Percentiles rank a stretch among this genome's conserved stretches.
Conservation (phyloP, 2,113 vertebrate species). For the Misgurnus mizolepis region DNA sequence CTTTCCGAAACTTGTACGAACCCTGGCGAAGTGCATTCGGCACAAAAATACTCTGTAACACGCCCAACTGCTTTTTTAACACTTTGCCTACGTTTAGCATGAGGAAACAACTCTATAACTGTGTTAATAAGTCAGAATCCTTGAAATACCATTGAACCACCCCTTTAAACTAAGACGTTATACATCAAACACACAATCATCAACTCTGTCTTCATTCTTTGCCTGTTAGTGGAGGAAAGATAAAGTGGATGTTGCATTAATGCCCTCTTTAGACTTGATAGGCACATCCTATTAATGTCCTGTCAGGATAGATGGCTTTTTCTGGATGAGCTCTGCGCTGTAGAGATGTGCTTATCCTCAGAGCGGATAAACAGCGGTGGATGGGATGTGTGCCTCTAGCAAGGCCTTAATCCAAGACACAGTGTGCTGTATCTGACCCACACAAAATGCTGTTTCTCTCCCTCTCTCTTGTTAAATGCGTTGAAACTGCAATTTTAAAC, state of each 20-base stretch:
- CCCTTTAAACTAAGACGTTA: background rate
- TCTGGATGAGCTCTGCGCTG: slow-evolving; percentile 21
- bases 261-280: slow-evolving; percentile 29
- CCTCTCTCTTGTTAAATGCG: too few species aligned
- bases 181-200: background rate
- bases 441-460: background rate
- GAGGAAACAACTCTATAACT: too few species aligned
- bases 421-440: slow-evolving; percentile 1
- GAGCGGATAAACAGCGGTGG: slow-evolving; percentile 21
- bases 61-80: too few species aligned
- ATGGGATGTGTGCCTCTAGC: slow-evolving; percentile 1
- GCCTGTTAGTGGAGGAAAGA: background rate
- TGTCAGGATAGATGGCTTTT: slow-evolving; percentile 45
- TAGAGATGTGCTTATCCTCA: slow-evolving; percentile 18
- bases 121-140: too few species aligned
- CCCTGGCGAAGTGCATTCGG: too few species aligned
- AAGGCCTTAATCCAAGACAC: slow-evolving; percentile 10
- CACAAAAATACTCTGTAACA: too few species aligned
- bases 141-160: too few species aligned
- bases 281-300: slow-evolving; percentile 51
- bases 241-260: slow-evolving; percentile 28
- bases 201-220: slow-evolving; percentile 4
- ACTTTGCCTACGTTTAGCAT: too few species aligned
- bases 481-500: too few species aligned
- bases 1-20: too few species aligned